Conservation (phyloP, 2,888 invertebrate genomes). For the Hemicrepidius hirtus region DNA sequence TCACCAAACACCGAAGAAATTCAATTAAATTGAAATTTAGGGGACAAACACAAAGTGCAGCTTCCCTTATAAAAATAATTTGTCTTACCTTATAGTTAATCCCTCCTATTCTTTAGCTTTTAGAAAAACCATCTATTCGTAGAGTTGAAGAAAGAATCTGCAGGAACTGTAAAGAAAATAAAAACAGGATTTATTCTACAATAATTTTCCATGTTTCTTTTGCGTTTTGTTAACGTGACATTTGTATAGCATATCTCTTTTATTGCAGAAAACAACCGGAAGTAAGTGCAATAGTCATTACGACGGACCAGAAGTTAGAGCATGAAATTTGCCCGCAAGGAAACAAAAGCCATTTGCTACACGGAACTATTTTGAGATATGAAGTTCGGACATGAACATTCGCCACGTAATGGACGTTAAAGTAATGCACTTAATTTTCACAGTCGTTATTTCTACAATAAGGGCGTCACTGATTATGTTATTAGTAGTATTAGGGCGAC, state of each 20-base stretch:
- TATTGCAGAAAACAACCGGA: constrained; percentile 58
- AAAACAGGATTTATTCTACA: not conserved
- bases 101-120: too few relatives aligned
- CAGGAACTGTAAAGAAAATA: not conserved
- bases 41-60: too few relatives aligned
- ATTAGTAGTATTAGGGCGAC: constrained; percentile 20
- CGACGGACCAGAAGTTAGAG: constrained; percentile 60
- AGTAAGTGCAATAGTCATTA: constrained; percentile 60
- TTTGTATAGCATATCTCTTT: constrained; percentile 47
- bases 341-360: constrained; percentile 62
- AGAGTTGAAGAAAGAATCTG: too few relatives aligned
- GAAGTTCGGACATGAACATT: constrained; percentile 59
- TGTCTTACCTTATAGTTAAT: too few relatives aligned
- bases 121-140: too few relatives aligned
- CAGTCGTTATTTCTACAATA: constrained; percentile 44
- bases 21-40: too few relatives aligned
- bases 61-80: too few relatives aligned
- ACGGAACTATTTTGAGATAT: constrained; percentile 60
- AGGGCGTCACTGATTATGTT: constrained; percentile 40
- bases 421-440: constrained; percentile 52
- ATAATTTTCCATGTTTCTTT: constrained; percentile 12
- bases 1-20: too few relatives aligned
- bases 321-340: constrained; percentile 62
- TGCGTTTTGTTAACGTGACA: constrained; percentile 33
- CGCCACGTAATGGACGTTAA: constrained; percentile 52